Evolutionary conservation across 1,140 invertebrate genomes (phyloP).

Genomic region (Notospermus geniculatus): DNA sequence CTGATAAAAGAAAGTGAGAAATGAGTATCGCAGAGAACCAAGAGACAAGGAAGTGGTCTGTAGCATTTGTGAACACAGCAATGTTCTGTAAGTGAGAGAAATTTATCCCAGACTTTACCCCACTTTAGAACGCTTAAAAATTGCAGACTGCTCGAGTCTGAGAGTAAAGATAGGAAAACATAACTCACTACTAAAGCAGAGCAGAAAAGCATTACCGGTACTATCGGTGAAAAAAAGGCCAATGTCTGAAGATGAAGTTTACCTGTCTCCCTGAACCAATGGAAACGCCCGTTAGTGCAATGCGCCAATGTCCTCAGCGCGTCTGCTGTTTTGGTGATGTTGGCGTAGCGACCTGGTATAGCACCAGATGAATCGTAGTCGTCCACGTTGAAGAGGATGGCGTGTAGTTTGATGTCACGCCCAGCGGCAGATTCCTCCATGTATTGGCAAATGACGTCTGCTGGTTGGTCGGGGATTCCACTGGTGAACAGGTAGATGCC

Average conservation of each 20-base stretch:
- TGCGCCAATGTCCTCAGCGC: conserved; percentile 52
- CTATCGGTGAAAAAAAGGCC: too few relatives aligned
- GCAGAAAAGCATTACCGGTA: too few relatives aligned
- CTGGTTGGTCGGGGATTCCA: conserved; percentile 54
- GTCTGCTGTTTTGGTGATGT: conserved; percentile 54
- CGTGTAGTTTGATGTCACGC: conserved; percentile 42
- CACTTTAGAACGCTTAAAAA: too few relatives aligned
- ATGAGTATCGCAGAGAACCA: not conserved
- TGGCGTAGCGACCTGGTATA: conserved; percentile 55
- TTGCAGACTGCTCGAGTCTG: too few relatives aligned
- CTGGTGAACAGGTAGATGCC: conserved; percentile 57
- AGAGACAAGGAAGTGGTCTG: too few relatives aligned
- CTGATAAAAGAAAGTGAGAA: not conserved
- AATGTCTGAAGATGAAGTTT: not conserved
- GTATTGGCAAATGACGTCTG: conserved; percentile 43
- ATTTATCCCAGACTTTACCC: too few relatives aligned
- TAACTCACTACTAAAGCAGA: too few relatives aligned
- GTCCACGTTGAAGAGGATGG: conserved; percentile 55
- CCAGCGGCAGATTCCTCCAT: conserved; percentile 49
- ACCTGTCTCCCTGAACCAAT: conserved; percentile 58
- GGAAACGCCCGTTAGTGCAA: conserved; percentile 50
- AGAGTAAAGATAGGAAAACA: too few relatives aligned
- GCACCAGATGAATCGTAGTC: conserved; percentile 53
- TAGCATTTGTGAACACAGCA: too few relatives aligned
- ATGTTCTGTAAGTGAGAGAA: too few relatives aligned